Base-by-base conservation (phyloP, 2,888 invertebrate genomes). In the Epirrhoe tristata region DNA sequence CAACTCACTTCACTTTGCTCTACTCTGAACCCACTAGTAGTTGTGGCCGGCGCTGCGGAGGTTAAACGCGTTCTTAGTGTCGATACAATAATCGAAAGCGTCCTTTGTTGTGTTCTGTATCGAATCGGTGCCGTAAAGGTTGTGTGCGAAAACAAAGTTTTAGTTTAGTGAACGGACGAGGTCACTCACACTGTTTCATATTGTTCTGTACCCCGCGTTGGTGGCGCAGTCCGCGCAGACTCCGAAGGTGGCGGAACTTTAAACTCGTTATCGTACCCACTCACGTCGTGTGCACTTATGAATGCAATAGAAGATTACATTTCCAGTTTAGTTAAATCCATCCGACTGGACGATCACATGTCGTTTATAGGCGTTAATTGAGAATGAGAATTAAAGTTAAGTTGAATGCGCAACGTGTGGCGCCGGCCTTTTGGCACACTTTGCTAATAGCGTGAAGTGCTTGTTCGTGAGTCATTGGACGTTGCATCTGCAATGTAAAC, bases 401-500 rank as follows among this genome's bases (percentile, higher is more conserved):
- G 74, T 76, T 73, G 71, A 75, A 76, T 73, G 81, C 69, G 74
- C 75, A 74, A 73, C 77, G 77, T 78, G 74, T 76, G 80, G 79
- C 83, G 81, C 84, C 86, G 83, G 86, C 81, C 80, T 83, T 85
- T 84, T 83, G 85, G 82, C 87, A 83, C 82, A 83, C 77, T 82
- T 83, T 77, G 75, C 79, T 82, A 82, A 84, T 78, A 80, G 81
- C 83, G 84, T 78, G 76, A 82, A 82, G 81, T 81, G 85, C 76
- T 85, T 75, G 82, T 77, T 78, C 75, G 81, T 91, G 91, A 91
- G 80, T 91, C 91, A 91, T 81, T 79, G 78, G 80, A 74, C 78
- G 78, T 77, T 85, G 89, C 86, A 81, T 90, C 78, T 85, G 89
- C 86, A 82, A 90, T 91, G 91, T 88, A 82, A 89, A 81, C 87